Conservation (phyloP, 2,113 vertebrate species). For the Lasiurus cinereus region DNA sequence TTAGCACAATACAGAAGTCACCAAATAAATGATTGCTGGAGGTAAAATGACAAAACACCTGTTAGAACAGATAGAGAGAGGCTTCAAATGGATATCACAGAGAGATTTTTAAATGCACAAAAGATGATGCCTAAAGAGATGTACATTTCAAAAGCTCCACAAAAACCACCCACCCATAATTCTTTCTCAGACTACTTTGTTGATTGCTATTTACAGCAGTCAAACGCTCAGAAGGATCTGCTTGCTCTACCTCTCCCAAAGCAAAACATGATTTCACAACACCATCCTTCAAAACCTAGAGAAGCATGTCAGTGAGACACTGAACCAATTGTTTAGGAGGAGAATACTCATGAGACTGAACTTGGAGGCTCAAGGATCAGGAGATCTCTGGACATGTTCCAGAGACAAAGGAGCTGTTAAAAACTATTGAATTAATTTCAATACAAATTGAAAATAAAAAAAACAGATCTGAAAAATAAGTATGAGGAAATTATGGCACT, state of each 20-base stretch:
- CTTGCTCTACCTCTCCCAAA: not conserved
- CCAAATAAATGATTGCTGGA: not conserved
- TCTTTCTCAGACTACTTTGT: not conserved
- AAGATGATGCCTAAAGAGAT: not conserved
- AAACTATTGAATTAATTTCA: constrained; percentile 43
- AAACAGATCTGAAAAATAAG: not conserved
- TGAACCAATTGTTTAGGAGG: not conserved
- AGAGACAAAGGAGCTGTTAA: not conserved
- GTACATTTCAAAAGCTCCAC: not conserved
- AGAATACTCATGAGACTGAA: not conserved
- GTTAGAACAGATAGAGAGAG: not conserved
- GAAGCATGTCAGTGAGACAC: not conserved
- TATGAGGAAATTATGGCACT: not conserved
- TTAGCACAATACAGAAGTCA: not conserved
- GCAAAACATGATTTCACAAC: not conserved
- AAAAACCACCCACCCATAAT: not conserved
- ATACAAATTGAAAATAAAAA: constrained; percentile 28
- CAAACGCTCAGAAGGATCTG: not conserved
- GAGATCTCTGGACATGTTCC: not conserved
- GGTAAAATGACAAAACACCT: not conserved
- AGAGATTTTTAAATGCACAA: not conserved
- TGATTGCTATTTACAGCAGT: not conserved
- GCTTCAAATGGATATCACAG: not conserved
- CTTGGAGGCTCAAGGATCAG: not conserved
- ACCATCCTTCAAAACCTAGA: constrained; percentile 15